A percentile compares a stretch with the other conserved stretches of the same genome.
Evolutionary conservation across 2,113 vertebrate species (phyloP).

Genomic region (Cephalopterus ornatus): DNA sequence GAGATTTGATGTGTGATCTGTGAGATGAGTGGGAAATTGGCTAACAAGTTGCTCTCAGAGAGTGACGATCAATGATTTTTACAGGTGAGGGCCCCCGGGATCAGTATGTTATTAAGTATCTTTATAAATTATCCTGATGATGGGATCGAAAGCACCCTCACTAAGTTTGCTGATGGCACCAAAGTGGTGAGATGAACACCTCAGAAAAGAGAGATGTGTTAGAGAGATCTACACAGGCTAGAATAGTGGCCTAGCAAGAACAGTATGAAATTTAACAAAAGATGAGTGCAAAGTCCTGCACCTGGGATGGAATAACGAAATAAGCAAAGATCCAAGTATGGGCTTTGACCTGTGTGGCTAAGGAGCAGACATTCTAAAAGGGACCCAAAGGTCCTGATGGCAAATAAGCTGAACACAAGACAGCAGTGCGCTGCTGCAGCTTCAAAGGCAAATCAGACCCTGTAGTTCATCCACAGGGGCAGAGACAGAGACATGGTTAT

Average conservation of each 20-base stretch:
- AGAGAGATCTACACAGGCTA: not conserved
- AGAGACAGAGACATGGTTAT: not conserved
- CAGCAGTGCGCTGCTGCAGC: not conserved
- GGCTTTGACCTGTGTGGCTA: not conserved
- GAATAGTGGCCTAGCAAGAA: not conserved
- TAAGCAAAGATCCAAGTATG: not conserved
- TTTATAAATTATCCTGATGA: not conserved
- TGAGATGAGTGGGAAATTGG: not conserved
- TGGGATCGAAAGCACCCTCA: not conserved
- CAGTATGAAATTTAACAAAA: not conserved
- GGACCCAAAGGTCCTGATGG: fast-evolving
- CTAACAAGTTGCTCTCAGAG: not conserved
- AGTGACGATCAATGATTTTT: not conserved
- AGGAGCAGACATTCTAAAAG: not conserved
- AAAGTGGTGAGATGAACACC: not conserved
- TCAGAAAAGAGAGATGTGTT: not conserved
- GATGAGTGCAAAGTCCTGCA: not conserved
- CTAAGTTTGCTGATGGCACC: not conserved
- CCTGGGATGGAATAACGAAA: not conserved
- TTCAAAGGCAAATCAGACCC: not conserved
- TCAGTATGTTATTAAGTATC: not conserved
- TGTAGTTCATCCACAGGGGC: not conserved
- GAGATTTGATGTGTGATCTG: not conserved
- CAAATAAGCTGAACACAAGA: not conserved
- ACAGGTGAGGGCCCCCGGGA: too few relatives aligned